These are phyloP conservation scores for Pogona vitticeps DNA, from an alignment of 2,113 vertebrate species.

Conservation along the genomic window DNA sequence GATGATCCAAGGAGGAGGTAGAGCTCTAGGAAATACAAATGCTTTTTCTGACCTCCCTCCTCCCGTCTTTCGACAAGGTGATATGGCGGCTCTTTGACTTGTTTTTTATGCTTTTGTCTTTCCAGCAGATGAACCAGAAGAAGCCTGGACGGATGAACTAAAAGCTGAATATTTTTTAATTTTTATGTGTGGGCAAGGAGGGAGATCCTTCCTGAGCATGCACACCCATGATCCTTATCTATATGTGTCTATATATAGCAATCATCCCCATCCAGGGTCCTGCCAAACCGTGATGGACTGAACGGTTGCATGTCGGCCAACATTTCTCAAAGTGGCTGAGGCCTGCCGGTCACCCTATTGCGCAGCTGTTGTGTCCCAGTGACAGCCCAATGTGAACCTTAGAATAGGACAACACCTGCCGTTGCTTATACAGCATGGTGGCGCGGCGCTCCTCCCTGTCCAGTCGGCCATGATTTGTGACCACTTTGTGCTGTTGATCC, in stretches of 20 bases:
- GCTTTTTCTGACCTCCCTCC: background rate
- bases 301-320: conserved; percentile 17
- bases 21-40: background rate
- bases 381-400: background rate
- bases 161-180: background rate
- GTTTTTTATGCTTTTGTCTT: background rate
- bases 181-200: background rate
- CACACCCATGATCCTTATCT: background rate
- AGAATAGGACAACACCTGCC: background rate
- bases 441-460: background rate
- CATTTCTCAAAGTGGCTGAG: background rate
- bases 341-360: background rate
- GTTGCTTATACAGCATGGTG: background rate
- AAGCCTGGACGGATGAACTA: conserved; percentile 53
- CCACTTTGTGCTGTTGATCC: background rate
- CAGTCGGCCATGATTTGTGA: too few species aligned
- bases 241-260: conserved; percentile 1
- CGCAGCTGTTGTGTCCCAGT: background rate
- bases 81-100: background rate
- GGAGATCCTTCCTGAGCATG: background rate
- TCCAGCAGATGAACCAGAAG: conserved; percentile 25
- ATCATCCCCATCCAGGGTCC: background rate
- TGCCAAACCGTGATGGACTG: background rate
- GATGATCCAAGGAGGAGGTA: background rate
- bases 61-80: background rate